A percentile compares a stretch with the other conserved stretches of the same genome.
Conservation (phyloP, 2,113 vertebrate genomes). For the Oxyura jamaicensis region DNA sequence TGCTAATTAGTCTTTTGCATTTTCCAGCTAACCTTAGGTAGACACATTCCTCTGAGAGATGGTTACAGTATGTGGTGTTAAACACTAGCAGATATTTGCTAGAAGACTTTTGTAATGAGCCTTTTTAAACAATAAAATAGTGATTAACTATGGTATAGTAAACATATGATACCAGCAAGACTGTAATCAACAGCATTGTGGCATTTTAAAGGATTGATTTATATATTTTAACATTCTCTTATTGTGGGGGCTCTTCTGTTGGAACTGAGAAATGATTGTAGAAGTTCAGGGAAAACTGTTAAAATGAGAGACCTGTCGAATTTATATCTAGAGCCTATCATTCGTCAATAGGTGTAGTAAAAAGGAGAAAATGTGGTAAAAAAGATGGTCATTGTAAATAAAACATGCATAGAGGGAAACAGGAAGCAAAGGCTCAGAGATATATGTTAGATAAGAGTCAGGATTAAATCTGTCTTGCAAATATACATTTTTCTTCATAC, state of each 20-base stretch:
- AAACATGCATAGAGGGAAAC: not conserved
- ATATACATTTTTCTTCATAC: not conserved
- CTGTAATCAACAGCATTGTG: constrained; percentile 9
- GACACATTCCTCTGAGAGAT: constrained; percentile 41
- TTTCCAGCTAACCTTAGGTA: constrained; percentile 64
- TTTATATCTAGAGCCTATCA: not conserved
- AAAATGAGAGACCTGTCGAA: not conserved
- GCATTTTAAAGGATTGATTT: constrained; percentile 32
- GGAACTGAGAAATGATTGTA: not conserved
- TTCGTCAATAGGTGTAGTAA: not conserved
- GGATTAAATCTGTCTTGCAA: constrained; percentile 17
- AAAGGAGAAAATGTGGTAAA: not conserved
- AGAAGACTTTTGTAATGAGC: constrained; percentile 39
- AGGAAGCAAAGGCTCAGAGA: not conserved
- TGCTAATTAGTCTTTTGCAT: constrained; percentile 56
- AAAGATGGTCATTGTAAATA: constrained; percentile 6
- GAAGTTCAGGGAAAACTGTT: not conserved
- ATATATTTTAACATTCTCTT: not conserved
- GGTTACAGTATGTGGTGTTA: constrained; percentile 39
- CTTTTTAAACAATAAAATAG: constrained; percentile 50
- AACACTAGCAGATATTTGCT: constrained; percentile 48
- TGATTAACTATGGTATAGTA: constrained; percentile 11
- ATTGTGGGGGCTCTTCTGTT: not conserved
- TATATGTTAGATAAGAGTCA: not conserved
- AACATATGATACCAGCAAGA: not conserved